Evolutionary conservation across 2,888 invertebrate genomes (phyloP), one percentile per base, ranked within the genome.

Genomic region (Drosophila fulvimacula): DNA sequence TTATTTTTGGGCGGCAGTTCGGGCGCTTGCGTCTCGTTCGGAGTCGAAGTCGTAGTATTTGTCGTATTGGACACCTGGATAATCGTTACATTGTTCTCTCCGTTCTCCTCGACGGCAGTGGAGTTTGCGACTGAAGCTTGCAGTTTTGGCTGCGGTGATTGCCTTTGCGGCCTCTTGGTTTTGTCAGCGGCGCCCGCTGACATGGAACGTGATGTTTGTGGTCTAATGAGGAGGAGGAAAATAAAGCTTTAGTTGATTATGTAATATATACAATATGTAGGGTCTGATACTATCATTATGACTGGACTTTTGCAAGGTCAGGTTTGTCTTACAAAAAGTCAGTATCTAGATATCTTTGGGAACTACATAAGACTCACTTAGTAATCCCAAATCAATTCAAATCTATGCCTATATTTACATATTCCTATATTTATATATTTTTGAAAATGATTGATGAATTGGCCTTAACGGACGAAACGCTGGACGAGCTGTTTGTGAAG

Each of bases 21-120:
- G 27, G 90, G 85, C 51, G 89, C 85, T 67, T 82, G 77, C 44
- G 69, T 64, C 34, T 75, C 73, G 32, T 46, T 46, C 15, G 44
- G 15, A 15, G 24, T 44, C n/a, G 49, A 80, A n/a, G 52, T 63
- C 57, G 70, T 78, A 17, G 49, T 67, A 52, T 57, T 74, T 24
- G 69, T 52, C 24, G 72, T 74, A 66, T 94, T 94, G 0, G 94
- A 94, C 1, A 94, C 94, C 92, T 94, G 93, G n/a, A 94, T 94
- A 0, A 94, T 94, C 27, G 94, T 94, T 36, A 94, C 92, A 73
- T 94, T 94, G 0, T 94, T 92, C 44, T 88, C 84, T 21, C 62
- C 53, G 10, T 51, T 41, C 42, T 86, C 82, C 27, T 80, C 69
- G 21, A 68, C 76, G 44, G 55, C 69, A n/a, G 71, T 63, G 5